Percentiles rank a stretch among this genome's conserved stretches.
These are phyloP conservation scores for Numenius arquata DNA, from an alignment of 2,113 vertebrate genomes.

Conservation along the genomic window DNA sequence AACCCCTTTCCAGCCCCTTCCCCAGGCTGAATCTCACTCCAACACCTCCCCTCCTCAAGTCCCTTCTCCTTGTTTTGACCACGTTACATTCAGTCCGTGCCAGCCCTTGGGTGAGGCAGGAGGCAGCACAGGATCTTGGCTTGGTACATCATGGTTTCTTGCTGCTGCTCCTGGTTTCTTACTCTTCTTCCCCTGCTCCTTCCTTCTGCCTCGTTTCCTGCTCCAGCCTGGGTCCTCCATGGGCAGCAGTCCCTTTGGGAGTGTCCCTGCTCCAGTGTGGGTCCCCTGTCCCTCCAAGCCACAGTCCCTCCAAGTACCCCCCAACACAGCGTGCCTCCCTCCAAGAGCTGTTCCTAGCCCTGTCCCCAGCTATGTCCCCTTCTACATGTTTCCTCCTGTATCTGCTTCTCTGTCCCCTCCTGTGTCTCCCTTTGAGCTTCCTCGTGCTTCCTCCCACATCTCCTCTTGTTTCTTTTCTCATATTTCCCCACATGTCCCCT, in stretches of 20 bases:
- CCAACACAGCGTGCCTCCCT: not conserved
- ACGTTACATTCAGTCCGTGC: fast-evolving
- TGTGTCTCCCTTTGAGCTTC: not conserved
- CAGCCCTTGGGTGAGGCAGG: not conserved
- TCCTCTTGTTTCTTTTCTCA: not conserved
- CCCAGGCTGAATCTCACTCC: not conserved
- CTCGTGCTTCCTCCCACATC: fast-evolving
- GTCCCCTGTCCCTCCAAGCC: not conserved
- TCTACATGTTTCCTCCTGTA: not conserved
- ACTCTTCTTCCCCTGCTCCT: not conserved
- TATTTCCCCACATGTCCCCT: not conserved
- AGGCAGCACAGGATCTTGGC: not conserved
- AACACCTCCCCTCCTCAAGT: fast-evolving
- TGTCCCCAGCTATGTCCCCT: not conserved
- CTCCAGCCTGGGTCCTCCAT: not conserved
- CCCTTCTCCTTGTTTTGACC: not conserved
- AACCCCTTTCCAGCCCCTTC: not conserved
- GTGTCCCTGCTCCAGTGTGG: not conserved
- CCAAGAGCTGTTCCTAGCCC: not conserved
- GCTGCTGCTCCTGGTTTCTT: not conserved
- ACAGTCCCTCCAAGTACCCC: not conserved
- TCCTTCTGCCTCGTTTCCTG: not conserved
- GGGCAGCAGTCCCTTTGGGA: not conserved
- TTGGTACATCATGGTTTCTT: not conserved
- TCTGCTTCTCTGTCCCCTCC: not conserved